These are phyloP conservation scores for Myotis brandtii DNA, from an alignment of 2,113 vertebrate genomes.

Conservation along the genomic window DNA sequence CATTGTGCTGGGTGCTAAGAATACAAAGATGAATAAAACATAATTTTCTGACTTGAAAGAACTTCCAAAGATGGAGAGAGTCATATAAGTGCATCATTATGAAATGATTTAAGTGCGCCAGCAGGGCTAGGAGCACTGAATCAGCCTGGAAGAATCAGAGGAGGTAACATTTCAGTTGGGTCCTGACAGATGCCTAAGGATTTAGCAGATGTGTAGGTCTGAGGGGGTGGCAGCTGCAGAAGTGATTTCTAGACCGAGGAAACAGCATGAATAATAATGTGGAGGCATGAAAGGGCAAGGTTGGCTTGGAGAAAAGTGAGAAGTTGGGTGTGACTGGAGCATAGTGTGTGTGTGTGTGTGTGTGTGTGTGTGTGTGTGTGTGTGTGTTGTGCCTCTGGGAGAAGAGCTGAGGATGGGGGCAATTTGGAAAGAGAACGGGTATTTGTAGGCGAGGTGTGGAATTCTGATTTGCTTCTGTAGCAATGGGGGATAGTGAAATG, in stretches of 20 bases:
- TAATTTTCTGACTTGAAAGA: slow-evolving; percentile 27
- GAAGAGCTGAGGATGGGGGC: neutral
- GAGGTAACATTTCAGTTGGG: neutral
- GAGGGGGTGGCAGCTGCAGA: neutral
- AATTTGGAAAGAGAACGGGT: neutral
- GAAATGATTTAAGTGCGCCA: neutral
- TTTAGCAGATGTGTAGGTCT: slow-evolving; percentile 25
- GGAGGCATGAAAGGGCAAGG: neutral
- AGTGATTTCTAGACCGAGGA: slow-evolving; percentile 22
- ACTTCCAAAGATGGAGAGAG: slow-evolving; percentile 22
- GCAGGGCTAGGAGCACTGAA: neutral
- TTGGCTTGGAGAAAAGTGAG: neutral
- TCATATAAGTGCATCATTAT: neutral
- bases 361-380: neutral
- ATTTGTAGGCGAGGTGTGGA: neutral
- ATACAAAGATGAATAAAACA: slow-evolving; percentile 36
- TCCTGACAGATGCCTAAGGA: neutral
- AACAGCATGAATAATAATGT: neutral
- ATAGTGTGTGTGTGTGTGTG: neutral
- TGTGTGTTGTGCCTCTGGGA: neutral
- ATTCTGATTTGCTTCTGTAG: neutral
- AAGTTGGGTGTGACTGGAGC: neutral
- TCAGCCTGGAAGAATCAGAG: slow-evolving; percentile 49
- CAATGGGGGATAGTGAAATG: neutral
- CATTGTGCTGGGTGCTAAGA: slow-evolving; percentile 18